Base-by-base conservation (phyloP, 2,888 invertebrate species). In the Slavum lentiscoides region DNA sequence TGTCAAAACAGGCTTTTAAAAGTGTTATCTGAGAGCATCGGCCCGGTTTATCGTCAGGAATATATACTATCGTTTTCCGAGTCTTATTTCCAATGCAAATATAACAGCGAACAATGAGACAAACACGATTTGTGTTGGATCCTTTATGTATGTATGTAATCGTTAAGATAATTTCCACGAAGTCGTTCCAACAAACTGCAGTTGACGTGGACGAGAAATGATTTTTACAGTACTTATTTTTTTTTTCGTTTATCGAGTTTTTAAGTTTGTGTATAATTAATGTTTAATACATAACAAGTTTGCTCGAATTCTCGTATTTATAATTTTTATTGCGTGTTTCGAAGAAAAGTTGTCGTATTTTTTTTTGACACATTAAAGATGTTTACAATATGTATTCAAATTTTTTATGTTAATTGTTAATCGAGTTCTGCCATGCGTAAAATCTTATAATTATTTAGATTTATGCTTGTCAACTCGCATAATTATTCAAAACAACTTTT, bases 1-100 rank as follows among this genome's bases (percentile, higher is more conserved):
- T 30, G 4, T 6, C 43, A 43, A 43, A 43, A 43, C 8, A 43
- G 4, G 43, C 17, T 62, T 74, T 74, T 53, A 62, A 49, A 74
- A 73, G 61, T 43, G 72, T 61, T 62, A 74, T 49, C 30, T n/a
- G 62, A 74, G 19, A 74, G 13, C 11, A 61, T 53, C 49, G 4
- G 62, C 49, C 19, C 8, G 62, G 23, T 61, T 73, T 73, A 61
- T 59, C 19, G 1, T 43, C 43, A 23, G 43, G 43, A 73, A 73
- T 43, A 61, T 17, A 43, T n/a, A n/a, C n/a, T n/a, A 72, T 43
- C 21, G 21, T 43, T 43, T 64, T 64, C 19, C 30, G 11, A 66
- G 61, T 73, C 39, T 61, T 23, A 73, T 73, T 73, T 61, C 43
- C 59, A 43, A 23, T 59, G 21, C 21, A 61, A 59, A 59, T 43